These are phyloP conservation scores for Trigoniulus corallinus DNA, from an alignment of 1,140 invertebrate genomes.

Conservation along the genomic window DNA sequence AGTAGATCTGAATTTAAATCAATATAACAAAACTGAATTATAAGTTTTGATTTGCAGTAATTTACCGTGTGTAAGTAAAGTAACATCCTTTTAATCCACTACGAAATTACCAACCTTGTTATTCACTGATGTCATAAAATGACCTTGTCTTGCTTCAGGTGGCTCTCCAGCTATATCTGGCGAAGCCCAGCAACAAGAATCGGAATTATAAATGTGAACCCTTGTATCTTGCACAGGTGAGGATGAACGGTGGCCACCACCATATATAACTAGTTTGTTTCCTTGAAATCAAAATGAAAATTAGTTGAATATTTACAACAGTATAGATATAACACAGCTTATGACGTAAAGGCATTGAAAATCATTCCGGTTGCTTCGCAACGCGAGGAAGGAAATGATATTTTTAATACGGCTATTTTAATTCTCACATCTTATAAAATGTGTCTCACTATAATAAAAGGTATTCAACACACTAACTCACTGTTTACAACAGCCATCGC, in stretches of 20 bases:
- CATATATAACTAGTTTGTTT: conserved; percentile 24
- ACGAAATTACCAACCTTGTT: conserved; percentile 17
- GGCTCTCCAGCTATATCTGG: conserved; percentile 19
- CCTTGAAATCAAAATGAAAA: conserved; percentile 12
- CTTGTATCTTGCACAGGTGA: conserved; percentile 24
- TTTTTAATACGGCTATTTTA: not conserved
- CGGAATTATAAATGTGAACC: conserved; percentile 23
- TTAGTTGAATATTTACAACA: not conserved
- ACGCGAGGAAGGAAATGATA: not conserved
- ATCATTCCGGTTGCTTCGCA: too few relatives aligned
- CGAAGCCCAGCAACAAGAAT: conserved; percentile 19
- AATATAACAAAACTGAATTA: not conserved
- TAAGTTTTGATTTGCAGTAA: too few relatives aligned
- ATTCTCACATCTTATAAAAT: not conserved
- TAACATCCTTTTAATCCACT: not conserved
- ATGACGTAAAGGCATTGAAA: too few relatives aligned
- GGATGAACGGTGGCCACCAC: conserved; percentile 24
- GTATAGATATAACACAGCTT: too few relatives aligned
- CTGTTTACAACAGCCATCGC: conserved; percentile 13
- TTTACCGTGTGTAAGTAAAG: too few relatives aligned
- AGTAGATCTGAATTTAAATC: conserved; percentile 10
- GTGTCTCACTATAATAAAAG: too few relatives aligned
- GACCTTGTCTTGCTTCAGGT: conserved; percentile 27
- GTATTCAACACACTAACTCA: too few relatives aligned
- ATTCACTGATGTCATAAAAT: conserved; percentile 20